phyloP scores from a whole-genome alignment of 2,113 vertebrate species.

The Macroglossus sobrinus region DNA sequence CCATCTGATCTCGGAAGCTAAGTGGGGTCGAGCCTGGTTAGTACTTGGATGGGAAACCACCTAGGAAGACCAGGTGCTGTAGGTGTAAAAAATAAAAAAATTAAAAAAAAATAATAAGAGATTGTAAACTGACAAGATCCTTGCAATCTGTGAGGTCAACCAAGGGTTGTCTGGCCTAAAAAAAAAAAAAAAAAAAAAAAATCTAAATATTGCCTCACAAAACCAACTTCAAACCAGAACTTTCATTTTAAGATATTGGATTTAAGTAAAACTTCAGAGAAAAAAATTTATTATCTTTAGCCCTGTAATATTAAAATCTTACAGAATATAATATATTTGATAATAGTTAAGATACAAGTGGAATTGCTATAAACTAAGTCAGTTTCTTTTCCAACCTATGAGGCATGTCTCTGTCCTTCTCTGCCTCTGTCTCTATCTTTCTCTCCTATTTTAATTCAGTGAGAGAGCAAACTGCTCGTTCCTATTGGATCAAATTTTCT shows the following conservation, averaged over 20 bases:
- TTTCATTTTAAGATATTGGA: constrained; percentile 53
- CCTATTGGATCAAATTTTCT: constrained; percentile 69
- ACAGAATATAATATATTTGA: constrained; percentile 61
- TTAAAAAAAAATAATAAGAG: no score
- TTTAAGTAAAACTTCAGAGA: constrained; percentile 61
- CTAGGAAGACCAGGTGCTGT: no score
- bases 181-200: no score
- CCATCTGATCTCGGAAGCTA: no score
- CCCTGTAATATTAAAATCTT: constrained; percentile 52
- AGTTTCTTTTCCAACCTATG: neutral
- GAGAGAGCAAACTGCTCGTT: constrained; percentile 47
- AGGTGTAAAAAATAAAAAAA: no score
- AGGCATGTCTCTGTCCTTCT: neutral
- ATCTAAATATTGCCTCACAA: neutral
- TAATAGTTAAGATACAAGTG: constrained; percentile 53
- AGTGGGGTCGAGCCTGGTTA: no score
- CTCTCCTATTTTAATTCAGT: neutral
- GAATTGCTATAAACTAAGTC: constrained; percentile 48
- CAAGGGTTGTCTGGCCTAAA: no score
- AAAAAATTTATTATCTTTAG: constrained; percentile 57
- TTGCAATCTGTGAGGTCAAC: no score
- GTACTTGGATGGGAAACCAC: no score
- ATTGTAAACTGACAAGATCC: no score
- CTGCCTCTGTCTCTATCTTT: neutral
- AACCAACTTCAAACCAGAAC: neutral